These are phyloP conservation scores for Monodelphis domestica DNA, from an alignment of 2,797 vertebrate species.

Conservation along the genomic window DNA sequence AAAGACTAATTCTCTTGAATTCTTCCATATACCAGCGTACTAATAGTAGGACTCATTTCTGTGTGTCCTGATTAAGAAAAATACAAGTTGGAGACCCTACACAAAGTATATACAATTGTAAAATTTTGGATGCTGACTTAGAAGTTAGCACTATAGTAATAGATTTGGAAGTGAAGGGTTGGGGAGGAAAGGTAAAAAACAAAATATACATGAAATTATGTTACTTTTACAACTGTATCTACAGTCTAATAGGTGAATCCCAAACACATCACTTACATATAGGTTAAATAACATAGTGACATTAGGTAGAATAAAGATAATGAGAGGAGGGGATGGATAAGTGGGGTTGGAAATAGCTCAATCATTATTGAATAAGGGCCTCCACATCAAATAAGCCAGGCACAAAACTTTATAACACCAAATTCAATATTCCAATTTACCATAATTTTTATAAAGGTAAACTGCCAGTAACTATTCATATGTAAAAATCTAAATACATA, in stretches of 20 bases:
- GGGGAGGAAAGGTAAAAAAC: not conserved
- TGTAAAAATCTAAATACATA: slow-evolving; percentile 19
- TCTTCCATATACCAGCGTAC: not conserved
- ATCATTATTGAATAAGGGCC: not conserved
- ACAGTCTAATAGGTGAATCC: not conserved
- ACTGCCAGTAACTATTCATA: slow-evolving; percentile 32
- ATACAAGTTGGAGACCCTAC: not conserved
- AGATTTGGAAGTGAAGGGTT: not conserved
- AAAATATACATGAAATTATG: not conserved
- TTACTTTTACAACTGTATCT: not conserved
- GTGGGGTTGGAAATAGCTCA: not conserved
- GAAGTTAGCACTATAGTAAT: not conserved
- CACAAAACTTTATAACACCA: slow-evolving; percentile 55
- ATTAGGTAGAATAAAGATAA: not conserved
- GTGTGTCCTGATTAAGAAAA: not conserved
- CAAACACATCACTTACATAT: not conserved
- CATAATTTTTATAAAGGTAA: slow-evolving; percentile 52
- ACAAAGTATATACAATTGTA: not conserved
- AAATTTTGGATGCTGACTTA: not conserved
- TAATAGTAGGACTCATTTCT: not conserved
- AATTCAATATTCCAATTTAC: slow-evolving; percentile 41
- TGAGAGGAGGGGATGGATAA: not conserved
- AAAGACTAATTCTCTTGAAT: not conserved
- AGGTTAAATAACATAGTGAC: not conserved
- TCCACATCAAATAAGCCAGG: slow-evolving; percentile 52